Conservation (phyloP, 2,888 invertebrate genomes). For the Troides helena region DNA sequence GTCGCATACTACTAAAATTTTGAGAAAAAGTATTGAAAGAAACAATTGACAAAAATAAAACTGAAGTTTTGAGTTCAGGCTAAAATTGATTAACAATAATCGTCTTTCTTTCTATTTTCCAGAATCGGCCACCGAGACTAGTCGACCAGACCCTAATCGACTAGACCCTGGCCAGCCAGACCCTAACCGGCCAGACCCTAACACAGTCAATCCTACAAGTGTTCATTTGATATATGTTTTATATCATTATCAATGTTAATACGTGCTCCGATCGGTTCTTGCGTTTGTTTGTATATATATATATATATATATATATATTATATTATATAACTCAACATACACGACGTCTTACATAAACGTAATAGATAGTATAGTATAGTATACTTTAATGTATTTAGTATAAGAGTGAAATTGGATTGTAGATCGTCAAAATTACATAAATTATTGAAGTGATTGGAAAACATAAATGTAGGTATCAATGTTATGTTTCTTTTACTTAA, state of each 20-base stretch:
- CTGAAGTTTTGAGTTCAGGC: too few species aligned
- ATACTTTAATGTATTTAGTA: not conserved
- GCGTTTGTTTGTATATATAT: conserved; percentile 1
- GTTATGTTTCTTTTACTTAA: not conserved
- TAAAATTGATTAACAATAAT: too few species aligned
- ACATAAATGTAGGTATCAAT: not conserved
- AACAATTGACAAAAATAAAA: too few species aligned
- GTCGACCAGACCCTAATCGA: not conserved
- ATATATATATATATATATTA: too few species aligned
- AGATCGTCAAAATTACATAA: not conserved
- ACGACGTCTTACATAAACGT: not conserved
- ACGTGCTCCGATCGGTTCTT: conserved; percentile 14
- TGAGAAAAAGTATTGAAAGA: too few species aligned
- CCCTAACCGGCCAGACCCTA: not conserved
- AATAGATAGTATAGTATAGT: not conserved
- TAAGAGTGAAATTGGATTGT: not conserved
- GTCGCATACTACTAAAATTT: too few species aligned
- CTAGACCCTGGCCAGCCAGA: not conserved
- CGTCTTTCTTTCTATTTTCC: conserved; percentile 4
- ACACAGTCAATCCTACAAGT: not conserved
- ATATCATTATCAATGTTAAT: conserved; percentile 18
- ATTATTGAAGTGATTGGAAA: not conserved
- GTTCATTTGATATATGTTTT: conserved; percentile 11
- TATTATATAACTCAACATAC: too few species aligned
- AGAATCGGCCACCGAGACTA: conserved; percentile 6